Base-by-base conservation (phyloP, 2,888 invertebrate genomes). In the Crematogaster levior region DNA sequence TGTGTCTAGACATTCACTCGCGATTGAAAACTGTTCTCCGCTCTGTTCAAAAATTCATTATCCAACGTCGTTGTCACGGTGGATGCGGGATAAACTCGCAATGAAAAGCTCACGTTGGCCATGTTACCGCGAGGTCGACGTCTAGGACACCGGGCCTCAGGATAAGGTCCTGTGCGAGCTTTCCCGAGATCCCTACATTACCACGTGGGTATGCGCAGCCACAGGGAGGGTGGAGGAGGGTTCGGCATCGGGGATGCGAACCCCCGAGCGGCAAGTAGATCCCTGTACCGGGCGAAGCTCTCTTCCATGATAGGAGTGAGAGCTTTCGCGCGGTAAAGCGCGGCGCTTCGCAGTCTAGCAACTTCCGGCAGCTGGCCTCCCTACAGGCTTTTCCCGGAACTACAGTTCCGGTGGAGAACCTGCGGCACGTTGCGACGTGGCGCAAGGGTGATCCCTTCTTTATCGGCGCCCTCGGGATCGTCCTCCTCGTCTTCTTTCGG, bases 361-460 rank as follows among this genome's bases (percentile, higher is more conserved):
- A 92, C 92, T 93, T 93, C 92, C 92, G 92, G 91, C 91, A 92
- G 91, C 91, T 92, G 92, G 89, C 89, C 89, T 91, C 91, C 87
- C 91, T 85, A 86, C 88, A 85, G 91, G 90, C 85, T 84, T 89
- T 86, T 82, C 85, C 91, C 90, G 91, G 92, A 92, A 92, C 93
- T 91, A 87, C 84, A 89, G 90, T 92, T 92, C 92, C 91, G 91
- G 90, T 68, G 70, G n/a, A 74, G 63, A 65, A 82, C 43, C 10
- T 21, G 51, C 58, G 34, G 51, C 34, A 34, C 51, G 34, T 48
- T 83, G 79, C 82, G 74, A 63, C 87, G 46, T 58, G 61, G 27
- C 75, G 68, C 61, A 81, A 85, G 74, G 84, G 61, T 82, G 88
- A 89, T 89, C 81, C 89, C 94, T 93, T 89, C 92, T 85, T 94